A percentile compares a stretch with the other conserved stretches of the same genome.
phyloP scores from a whole-genome alignment of 2,888 invertebrate species.

The Matsumyia berberina region DNA sequence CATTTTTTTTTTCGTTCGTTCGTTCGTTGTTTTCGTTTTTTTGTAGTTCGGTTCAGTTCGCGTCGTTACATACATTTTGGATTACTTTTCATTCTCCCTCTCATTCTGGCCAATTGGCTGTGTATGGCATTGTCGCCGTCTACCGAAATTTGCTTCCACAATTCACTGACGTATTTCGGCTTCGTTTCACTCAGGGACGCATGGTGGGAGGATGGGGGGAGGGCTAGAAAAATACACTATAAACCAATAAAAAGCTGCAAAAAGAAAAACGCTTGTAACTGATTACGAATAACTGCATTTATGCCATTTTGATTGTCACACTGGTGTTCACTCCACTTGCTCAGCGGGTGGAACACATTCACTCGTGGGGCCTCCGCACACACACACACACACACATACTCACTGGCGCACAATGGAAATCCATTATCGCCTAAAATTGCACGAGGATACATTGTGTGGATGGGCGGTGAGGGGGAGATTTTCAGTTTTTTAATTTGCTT shows the following conservation, averaged over 20 bases:
- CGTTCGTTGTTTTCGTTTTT: no score
- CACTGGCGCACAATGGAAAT: constrained; percentile 15
- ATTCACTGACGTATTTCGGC: constrained; percentile 22
- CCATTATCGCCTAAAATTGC: constrained; percentile 45
- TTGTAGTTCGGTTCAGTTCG: constrained; percentile 2
- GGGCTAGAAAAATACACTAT: constrained; percentile 5
- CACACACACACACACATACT: not conserved
- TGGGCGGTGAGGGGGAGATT: no score
- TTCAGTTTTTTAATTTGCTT: constrained; percentile 8
- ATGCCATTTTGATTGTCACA: constrained; percentile 53
- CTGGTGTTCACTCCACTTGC: constrained; percentile 20
- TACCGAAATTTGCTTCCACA: not conserved
- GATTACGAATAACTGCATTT: constrained; percentile 61
- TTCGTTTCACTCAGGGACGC: constrained; percentile 6
- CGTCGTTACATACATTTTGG: constrained; percentile 40
- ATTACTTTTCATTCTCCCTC: constrained; percentile 14
- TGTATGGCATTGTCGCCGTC: constrained; percentile 29
- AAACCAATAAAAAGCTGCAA: constrained; percentile 42
- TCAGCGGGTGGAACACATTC: constrained; percentile 44
- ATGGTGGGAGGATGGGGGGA: not conserved
- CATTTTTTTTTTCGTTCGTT: constrained; percentile 32
- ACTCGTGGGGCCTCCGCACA: not conserved
- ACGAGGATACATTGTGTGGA: constrained; percentile 11
- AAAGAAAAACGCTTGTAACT: constrained; percentile 37
- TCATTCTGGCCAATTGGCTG: not conserved